Conservation (phyloP, 2,113 vertebrate genomes). For the Nycticebus coucang region DNA sequence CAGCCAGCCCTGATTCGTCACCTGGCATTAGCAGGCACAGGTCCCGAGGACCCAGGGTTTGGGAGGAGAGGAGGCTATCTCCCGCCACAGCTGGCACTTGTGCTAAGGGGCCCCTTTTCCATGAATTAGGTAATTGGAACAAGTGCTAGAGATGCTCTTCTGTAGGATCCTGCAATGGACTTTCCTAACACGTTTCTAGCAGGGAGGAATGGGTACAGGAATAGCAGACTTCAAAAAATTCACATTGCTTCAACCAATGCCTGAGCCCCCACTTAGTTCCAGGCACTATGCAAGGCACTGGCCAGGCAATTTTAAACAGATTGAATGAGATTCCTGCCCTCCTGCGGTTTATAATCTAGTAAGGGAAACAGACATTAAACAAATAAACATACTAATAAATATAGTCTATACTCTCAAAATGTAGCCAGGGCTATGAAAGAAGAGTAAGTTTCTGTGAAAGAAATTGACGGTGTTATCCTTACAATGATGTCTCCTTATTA, state of each 20-base stretch:
- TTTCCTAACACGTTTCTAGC: neutral
- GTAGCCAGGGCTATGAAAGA: neutral
- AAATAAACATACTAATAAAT: constrained; percentile 4
- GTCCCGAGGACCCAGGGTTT: neutral
- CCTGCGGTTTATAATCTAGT: neutral
- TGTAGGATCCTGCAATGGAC: neutral
- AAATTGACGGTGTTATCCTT: neutral
- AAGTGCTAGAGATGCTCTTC: constrained; percentile 9
- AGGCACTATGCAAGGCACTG: neutral
- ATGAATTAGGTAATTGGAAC: constrained; percentile 31
- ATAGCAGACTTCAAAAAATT: neutral
- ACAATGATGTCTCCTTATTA: neutral
- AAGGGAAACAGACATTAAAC: neutral
- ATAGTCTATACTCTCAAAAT: neutral
- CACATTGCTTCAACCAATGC: neutral
- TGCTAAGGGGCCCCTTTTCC: neutral
- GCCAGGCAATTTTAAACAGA: neutral
- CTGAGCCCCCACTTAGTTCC: neutral
- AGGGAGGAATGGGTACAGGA: neutral
- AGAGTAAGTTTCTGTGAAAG: neutral
- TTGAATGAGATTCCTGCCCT: neutral
- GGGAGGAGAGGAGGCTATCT: neutral
- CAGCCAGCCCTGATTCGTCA: constrained; percentile 35
- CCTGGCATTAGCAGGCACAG: neutral
- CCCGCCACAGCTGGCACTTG: constrained; percentile 40